Percentiles rank a stretch among this genome's conserved stretches.
These are phyloP conservation scores for Drosophila carrolli DNA, from an alignment of 1,140 invertebrate species.

Conservation along the genomic window DNA sequence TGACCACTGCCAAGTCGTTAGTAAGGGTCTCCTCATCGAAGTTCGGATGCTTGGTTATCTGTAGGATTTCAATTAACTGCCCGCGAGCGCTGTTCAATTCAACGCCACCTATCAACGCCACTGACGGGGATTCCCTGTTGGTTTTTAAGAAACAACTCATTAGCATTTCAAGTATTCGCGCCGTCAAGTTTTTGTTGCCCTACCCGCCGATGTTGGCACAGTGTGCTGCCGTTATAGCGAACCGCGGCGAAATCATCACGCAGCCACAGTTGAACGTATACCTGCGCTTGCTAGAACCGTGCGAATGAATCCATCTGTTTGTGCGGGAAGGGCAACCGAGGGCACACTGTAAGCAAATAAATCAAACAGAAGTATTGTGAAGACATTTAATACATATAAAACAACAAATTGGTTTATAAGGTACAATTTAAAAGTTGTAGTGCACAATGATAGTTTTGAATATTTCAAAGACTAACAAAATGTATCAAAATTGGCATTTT, in stretches of 20 bases:
- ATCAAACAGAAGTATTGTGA: background rate
- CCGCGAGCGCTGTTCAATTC: conserved; percentile 36
- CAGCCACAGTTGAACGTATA: conserved; percentile 58
- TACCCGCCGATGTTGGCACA: conserved; percentile 56
- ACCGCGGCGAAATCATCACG: conserved; percentile 46
- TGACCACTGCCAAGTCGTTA: conserved; percentile 54
- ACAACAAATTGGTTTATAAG: too few species aligned
- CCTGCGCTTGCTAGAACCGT: background rate
- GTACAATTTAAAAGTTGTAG: too few species aligned
- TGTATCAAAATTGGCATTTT: too few species aligned
- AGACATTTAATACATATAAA: background rate
- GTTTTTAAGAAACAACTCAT: conserved; percentile 12
- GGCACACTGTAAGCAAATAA: conserved; percentile 42
- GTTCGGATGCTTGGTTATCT: conserved; percentile 47
- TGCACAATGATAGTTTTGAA: too few species aligned
- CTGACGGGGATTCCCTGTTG: conserved; percentile 52
- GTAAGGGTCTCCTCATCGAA: conserved; percentile 30
- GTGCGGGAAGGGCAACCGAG: conserved; percentile 44
- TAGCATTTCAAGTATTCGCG: conserved; percentile 36
- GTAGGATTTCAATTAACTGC: conserved; percentile 37
- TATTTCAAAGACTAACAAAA: too few species aligned
- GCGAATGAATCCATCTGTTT: conserved; percentile 15
- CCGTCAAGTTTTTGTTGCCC: conserved; percentile 6
- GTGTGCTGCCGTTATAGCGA: conserved; percentile 59
- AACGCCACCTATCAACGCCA: conserved; percentile 53